Evolutionary conservation across 2,113 vertebrate genomes (phyloP).

Genomic region (Sinocyclocheilus anophthalmus): DNA sequence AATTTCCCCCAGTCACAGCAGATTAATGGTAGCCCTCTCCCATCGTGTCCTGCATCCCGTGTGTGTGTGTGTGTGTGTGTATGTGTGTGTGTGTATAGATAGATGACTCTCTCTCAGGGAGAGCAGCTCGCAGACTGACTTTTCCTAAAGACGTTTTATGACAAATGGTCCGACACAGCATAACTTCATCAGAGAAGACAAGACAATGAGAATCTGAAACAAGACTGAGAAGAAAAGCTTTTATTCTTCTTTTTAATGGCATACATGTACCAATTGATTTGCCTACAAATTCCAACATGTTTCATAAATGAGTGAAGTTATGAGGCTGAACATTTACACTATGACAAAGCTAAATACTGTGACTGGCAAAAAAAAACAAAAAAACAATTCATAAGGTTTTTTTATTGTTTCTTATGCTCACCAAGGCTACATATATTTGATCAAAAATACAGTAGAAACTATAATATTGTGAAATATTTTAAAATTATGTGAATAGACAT

Average conservation of each 20-base stretch:
- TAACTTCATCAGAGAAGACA: conserved; percentile 46
- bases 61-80: conserved; percentile 34
- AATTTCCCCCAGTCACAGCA: conserved; percentile 80
- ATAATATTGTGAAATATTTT: background rate
- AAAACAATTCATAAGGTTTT: too few relatives aligned
- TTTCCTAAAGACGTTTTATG: conserved; percentile 48
- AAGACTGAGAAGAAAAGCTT: conserved; percentile 7
- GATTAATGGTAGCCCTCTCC: conserved; percentile 78
- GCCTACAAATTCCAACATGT: background rate
- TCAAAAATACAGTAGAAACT: background rate
- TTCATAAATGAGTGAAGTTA: background rate
- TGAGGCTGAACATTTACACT: background rate
- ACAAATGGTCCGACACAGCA: conserved; percentile 45
- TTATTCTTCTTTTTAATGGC: conserved; percentile 8
- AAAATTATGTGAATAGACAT: too few relatives aligned
- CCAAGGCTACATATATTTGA: background rate
- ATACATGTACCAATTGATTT: background rate
- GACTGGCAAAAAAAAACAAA: too few relatives aligned
- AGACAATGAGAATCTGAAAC: conserved; percentile 44
- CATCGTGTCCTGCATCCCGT: conserved; percentile 68
- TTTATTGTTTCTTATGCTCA: background rate
- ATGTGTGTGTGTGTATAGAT: conserved; percentile 63
- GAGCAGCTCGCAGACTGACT: conserved; percentile 49
- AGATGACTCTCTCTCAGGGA: conserved; percentile 75
- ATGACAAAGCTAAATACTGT: background rate